Conservation (phyloP, 2,113 vertebrate genomes). For the Oryzias celebensis region DNA sequence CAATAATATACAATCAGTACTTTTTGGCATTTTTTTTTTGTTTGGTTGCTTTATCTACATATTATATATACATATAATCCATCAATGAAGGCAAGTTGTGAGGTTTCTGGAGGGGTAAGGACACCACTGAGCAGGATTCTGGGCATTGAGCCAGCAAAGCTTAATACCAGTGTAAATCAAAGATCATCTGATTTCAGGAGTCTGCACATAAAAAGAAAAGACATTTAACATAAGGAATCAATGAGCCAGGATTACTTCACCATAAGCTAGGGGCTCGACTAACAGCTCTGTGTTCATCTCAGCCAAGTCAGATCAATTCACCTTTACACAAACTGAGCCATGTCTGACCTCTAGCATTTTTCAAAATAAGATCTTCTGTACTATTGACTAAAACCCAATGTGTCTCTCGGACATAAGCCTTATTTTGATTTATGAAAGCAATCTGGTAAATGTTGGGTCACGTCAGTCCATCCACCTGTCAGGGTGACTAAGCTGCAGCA, state of each 20-base stretch:
- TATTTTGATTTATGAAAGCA: conserved; percentile 15
- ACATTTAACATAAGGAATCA: conserved; percentile 46
- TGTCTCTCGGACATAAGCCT: neutral
- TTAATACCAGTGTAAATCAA: conserved; percentile 31
- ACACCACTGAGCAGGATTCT: conserved; percentile 48
- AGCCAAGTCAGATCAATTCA: conserved; percentile 32
- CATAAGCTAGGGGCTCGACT: conserved; percentile 29
- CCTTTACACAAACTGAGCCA: conserved; percentile 15
- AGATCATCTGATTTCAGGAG: conserved; percentile 52
- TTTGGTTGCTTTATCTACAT: no score
- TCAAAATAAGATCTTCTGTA: conserved; percentile 29
- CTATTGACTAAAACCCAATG: conserved; percentile 17
- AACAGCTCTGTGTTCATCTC: conserved; percentile 27
- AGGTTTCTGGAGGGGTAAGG: conserved; percentile 18
- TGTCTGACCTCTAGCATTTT: conserved; percentile 8
- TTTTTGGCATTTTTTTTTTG: no score
- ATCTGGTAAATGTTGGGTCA: conserved; percentile 1
- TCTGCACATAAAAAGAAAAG: conserved; percentile 48
- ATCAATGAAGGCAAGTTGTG: conserved; percentile 28
- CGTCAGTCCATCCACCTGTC: conserved; percentile 18
- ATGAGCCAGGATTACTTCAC: conserved; percentile 30
- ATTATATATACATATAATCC: neutral
- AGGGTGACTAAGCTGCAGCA: conserved; percentile 34
- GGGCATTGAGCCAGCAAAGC: conserved; percentile 48
- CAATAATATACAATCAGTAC: no score